Base-by-base conservation (phyloP, 2,888 invertebrate species). In the Brenthis hecate region DNA sequence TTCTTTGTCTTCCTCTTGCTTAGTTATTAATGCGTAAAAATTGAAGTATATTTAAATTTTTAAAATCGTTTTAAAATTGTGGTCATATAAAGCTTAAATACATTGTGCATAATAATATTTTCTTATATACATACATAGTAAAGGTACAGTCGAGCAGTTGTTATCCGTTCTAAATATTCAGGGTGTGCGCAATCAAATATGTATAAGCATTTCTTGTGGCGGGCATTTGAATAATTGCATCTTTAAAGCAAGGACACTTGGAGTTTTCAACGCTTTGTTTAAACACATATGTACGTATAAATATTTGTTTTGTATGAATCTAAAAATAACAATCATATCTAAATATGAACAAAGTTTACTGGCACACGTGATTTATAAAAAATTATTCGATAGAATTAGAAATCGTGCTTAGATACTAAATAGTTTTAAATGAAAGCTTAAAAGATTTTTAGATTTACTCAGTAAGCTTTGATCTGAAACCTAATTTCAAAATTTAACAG, bases 161-260 rank as follows among this genome's bases (percentile, higher is more conserved):
- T 83, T 83, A 81, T 75, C 73, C 73, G 80, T 76, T 80, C 80
- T 83, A 84, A 85, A 83, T 81, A 82, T 81, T 77, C 81, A 79
- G 83, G 85, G 87, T 82, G 87, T 85, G 82, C 75, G 80, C 84
- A 86, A 88, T 90, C 88, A 89, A 89, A 90, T 89, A 88, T 88
- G 87, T 85, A 90, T 89, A 87, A 89, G 85, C 80, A 82, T 84
- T 84, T 83, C 83, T 85, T 83, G 81, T 80, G 77, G 78, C 75
- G 74, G 71, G 72, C 76, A 85, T 86, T 85, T 84, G 81, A 86
- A 85, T 87, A 85, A 83, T 82, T 84, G 84, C 80, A 82, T 82
- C 83, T 83, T 79, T 82, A 81, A 81, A 74, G 70, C 74, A 72
- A 72, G 74, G 72, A 70, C 68, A 70, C 61, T 57, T 69, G 67